Evolutionary conservation across 2,888 invertebrate species (phyloP).

Genomic region (Leptopterna dolabrata): DNA sequence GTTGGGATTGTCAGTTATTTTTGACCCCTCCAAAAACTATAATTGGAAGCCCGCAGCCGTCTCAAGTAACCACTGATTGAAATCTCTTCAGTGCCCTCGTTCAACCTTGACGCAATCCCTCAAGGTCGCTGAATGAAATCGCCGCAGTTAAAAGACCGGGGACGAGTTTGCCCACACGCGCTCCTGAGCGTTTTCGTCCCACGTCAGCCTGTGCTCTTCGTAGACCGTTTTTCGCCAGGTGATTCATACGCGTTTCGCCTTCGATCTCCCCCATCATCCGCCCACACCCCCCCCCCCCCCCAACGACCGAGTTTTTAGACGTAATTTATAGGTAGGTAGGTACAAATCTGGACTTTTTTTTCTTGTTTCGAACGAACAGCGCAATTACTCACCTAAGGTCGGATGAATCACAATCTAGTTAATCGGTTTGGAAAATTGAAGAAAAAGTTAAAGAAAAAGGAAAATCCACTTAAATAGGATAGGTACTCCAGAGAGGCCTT

Average conservation of each 20-base stretch:
- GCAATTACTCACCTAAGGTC: neutral
- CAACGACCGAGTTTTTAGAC: neutral
- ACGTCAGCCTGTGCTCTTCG: neutral
- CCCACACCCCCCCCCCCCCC: neutral
- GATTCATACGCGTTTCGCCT: conserved; percentile 21
- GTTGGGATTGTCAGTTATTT: too few relatives aligned
- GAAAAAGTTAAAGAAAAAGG: too few relatives aligned
- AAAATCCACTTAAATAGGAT: too few relatives aligned
- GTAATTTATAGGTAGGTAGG: conserved; percentile 16
- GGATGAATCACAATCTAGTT: neutral
- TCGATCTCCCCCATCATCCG: conserved; percentile 7
- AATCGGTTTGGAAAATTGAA: too few relatives aligned
- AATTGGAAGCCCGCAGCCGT: too few relatives aligned
- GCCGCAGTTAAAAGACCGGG: neutral
- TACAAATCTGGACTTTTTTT: neutral
- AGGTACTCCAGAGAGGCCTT: too few relatives aligned
- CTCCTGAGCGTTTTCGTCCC: conserved; percentile 1
- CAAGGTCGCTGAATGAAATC: neutral
- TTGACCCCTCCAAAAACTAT: too few relatives aligned
- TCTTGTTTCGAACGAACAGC: neutral
- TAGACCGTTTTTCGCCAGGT: neutral
- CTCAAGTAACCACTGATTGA: neutral
- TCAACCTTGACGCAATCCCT: neutral
- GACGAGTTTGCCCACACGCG: conserved; percentile 36
- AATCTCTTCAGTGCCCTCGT: neutral